Conservation (phyloP, 2,797 vertebrate species). For the Chelmon rostratus region DNA sequence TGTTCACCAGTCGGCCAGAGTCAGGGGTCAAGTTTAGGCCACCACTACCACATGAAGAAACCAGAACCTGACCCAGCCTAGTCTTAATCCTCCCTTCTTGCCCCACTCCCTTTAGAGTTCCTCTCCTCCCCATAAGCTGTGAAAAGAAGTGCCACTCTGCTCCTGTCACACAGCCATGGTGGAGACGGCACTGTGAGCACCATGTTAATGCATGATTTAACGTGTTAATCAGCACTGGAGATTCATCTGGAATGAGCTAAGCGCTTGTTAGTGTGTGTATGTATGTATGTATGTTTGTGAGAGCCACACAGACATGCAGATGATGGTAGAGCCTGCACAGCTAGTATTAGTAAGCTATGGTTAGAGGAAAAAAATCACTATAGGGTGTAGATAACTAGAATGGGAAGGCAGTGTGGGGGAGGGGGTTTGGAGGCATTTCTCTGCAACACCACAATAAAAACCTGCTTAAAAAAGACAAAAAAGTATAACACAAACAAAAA, state of each 20-base stretch:
- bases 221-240: constrained; percentile 68
- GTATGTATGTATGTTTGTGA: constrained; percentile 58
- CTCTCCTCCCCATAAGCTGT: constrained; percentile 58
- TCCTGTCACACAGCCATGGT: constrained; percentile 72
- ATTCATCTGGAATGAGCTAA: constrained; percentile 55
- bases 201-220: constrained; percentile 87
- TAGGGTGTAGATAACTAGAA: constrained; percentile 37
- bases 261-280: constrained; percentile 71
- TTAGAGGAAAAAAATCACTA: constrained; percentile 42
- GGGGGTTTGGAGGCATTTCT: constrained; percentile 75
- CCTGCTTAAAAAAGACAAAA: constrained; percentile 92
- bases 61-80: constrained; percentile 39
- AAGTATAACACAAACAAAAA: constrained; percentile 63
- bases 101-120: constrained; percentile 25
- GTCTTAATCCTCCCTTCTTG: constrained; percentile 50
- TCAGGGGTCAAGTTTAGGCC: constrained; percentile 70
- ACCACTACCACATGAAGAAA: constrained; percentile 35
- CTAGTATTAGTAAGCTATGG: constrained; percentile 59
- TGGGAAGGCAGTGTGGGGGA: constrained; percentile 53
- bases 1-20: constrained; percentile 18
- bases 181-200: constrained; percentile 71
- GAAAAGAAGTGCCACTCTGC: constrained; percentile 69
- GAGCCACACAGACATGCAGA: constrained; percentile 79
- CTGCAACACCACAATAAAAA: constrained; percentile 83
- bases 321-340: constrained; percentile 57